These are phyloP conservation scores for Caenorhabditis brenneri DNA, from an alignment of 1,140 invertebrate genomes.

Conservation along the genomic window DNA sequence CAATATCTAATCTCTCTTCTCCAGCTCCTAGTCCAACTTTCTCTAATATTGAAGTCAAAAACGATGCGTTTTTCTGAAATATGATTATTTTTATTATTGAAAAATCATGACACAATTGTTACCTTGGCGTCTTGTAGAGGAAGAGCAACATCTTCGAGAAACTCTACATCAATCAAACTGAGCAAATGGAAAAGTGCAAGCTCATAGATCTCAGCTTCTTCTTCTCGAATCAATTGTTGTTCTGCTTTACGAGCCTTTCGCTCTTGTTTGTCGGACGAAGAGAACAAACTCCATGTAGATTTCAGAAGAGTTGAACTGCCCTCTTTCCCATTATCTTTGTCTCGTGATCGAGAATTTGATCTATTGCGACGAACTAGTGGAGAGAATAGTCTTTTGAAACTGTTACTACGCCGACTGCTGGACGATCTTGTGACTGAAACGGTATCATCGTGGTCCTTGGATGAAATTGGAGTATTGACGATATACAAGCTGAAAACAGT, in stretches of 20 bases:
- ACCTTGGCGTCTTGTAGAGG: neutral
- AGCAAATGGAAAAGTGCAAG: neutral
- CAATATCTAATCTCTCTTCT: neutral
- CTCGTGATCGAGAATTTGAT: neutral
- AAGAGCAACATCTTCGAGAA: neutral
- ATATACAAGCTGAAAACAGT: conserved; percentile 24
- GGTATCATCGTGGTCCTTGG: neutral
- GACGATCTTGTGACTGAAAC: neutral
- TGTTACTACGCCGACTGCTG: conserved; percentile 4
- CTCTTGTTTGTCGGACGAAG: neutral
- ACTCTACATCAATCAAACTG: conserved; percentile 12
- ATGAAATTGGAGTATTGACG: neutral
- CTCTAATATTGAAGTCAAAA: conserved; percentile 2
- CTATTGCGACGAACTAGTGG: neutral
- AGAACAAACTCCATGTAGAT: conserved; percentile 22
- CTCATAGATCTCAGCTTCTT: conserved; percentile 16
- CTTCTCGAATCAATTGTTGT: neutral
- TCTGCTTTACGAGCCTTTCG: neutral
- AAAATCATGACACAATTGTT: neutral
- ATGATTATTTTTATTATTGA: neutral
- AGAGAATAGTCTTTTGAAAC: conserved; percentile 17
- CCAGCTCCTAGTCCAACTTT: neutral
- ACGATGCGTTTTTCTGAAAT: conserved; percentile 19
- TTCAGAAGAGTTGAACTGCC: neutral
- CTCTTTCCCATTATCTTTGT: conserved; percentile 10